A percentile compares a stretch with the other conserved stretches of the same genome.
phyloP scores from a whole-genome alignment of 92 coral and sea anemone genomes.

The Muricea muricata region DNA sequence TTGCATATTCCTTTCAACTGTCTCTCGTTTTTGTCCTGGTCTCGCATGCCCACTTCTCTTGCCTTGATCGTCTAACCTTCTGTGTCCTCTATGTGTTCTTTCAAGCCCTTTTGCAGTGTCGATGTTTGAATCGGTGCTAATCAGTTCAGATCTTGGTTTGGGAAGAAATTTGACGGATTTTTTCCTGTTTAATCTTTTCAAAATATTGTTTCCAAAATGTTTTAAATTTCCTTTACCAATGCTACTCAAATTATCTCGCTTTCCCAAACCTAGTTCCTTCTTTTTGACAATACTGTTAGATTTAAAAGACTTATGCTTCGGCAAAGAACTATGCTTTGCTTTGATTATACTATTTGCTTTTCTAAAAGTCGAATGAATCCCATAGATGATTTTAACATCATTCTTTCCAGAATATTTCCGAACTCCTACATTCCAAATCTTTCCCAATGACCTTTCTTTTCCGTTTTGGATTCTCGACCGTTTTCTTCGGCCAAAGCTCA shows the following conservation, averaged over 20 bases:
- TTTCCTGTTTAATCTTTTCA: neutral
- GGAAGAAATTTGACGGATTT: neutral
- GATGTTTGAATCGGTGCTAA: neutral
- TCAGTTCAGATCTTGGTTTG: neutral
- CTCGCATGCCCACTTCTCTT: neutral
- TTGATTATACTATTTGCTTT: too few relatives aligned
- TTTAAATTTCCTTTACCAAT: neutral
- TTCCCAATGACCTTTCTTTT: neutral
- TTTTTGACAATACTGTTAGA: too few relatives aligned
- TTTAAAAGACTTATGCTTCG: too few relatives aligned
- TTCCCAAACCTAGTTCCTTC: too few relatives aligned
- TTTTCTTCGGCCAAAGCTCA: neutral
- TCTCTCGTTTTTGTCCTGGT: neutral
- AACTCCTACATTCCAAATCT: neutral
- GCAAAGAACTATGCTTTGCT: too few relatives aligned
- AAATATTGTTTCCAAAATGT: neutral
- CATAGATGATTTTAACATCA: neutral
- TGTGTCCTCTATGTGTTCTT: neutral
- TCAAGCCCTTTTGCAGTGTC: neutral
- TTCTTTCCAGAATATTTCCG: neutral
- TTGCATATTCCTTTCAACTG: constrained; percentile 21
- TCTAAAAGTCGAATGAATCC: neutral
- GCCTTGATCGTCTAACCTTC: neutral
- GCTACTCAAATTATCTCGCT: neutral
- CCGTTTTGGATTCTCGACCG: constrained; percentile 7